These are phyloP conservation scores for Embidobia sp. DNA, from an alignment of 2,888 invertebrate species.

Conservation along the genomic window DNA sequence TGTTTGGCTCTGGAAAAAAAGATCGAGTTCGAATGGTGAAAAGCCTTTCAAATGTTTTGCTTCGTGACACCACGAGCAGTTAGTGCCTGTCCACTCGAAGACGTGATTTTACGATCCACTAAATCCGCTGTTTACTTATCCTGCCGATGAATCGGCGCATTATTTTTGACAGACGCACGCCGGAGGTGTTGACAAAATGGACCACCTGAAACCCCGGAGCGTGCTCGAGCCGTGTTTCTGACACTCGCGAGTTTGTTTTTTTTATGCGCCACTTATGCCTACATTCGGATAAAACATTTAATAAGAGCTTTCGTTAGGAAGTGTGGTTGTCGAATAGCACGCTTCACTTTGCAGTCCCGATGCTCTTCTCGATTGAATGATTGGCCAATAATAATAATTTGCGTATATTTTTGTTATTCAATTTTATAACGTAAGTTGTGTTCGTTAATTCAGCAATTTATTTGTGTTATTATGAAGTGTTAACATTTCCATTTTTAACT, in stretches of 20 bases:
- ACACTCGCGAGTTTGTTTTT: conserved; percentile 51
- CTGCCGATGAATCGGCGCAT: conserved; percentile 24
- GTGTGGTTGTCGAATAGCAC: conserved; percentile 25
- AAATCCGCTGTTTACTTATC: conserved; percentile 30
- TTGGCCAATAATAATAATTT: background rate
- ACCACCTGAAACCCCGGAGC: conserved; percentile 50
- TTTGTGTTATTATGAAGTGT: too few relatives aligned
- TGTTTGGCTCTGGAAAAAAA: too few relatives aligned
- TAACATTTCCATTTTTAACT: too few relatives aligned
- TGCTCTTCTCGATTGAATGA: background rate
- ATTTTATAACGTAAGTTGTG: background rate
- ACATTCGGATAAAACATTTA: conserved; percentile 48
- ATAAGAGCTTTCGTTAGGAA: conserved; percentile 37
- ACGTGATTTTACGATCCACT: conserved; percentile 30
- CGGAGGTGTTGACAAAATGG: conserved; percentile 46
- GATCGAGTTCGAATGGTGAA: too few relatives aligned
- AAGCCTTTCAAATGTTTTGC: background rate
- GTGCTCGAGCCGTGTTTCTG: conserved; percentile 59
- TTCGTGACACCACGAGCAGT: conserved; percentile 9
- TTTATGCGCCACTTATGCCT: conserved; percentile 49
- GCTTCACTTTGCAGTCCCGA: conserved; percentile 11
- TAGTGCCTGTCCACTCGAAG: conserved; percentile 26
- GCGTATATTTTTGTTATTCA: background rate
- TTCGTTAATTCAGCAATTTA: too few relatives aligned
- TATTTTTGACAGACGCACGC: conserved; percentile 48